Percentiles rank a stretch among this genome's conserved stretches.
These are phyloP conservation scores for Ahaetulla prasina DNA, from an alignment of 2,113 vertebrate species.

Conservation along the genomic window DNA sequence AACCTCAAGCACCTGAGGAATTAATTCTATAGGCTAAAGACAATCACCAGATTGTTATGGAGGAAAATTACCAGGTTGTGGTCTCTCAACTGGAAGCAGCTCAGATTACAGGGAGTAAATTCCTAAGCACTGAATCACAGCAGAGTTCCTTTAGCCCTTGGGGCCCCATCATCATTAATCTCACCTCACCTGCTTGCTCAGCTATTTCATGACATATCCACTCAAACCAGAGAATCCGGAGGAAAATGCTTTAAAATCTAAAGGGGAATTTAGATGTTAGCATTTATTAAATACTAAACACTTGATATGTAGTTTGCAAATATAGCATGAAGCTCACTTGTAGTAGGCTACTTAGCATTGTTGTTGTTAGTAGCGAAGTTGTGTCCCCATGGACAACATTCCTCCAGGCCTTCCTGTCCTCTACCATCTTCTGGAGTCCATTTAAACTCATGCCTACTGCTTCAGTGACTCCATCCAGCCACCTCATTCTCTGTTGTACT, in stretches of 20 bases:
- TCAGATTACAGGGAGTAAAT: conserved; percentile 27
- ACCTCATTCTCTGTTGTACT: too few species aligned
- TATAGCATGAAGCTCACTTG: neutral
- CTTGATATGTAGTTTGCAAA: neutral
- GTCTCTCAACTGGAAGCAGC: conserved; percentile 8
- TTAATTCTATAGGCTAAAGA: neutral
- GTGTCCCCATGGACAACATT: too few species aligned
- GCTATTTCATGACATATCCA: neutral
- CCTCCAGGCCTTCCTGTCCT: too few species aligned
- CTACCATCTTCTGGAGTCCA: too few species aligned
- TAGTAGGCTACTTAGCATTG: neutral
- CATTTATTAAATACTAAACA: neutral
- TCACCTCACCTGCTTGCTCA: conserved; percentile 16
- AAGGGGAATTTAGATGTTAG: too few species aligned
- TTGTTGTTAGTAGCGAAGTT: too few species aligned
- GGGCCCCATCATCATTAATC: conserved; percentile 4
- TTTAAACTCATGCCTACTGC: too few species aligned
- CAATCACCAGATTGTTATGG: neutral
- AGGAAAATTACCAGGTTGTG: conserved; percentile 22
- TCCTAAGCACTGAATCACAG: conserved; percentile 25
- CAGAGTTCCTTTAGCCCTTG: conserved; percentile 2
- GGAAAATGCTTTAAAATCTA: neutral
- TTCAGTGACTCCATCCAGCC: too few species aligned
- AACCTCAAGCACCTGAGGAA: neutral
- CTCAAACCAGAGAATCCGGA: neutral